Percentiles rank a stretch among this genome's conserved stretches.
Evolutionary conservation across 2,113 vertebrate species (phyloP).

Genomic region (Alethe diademata): DNA sequence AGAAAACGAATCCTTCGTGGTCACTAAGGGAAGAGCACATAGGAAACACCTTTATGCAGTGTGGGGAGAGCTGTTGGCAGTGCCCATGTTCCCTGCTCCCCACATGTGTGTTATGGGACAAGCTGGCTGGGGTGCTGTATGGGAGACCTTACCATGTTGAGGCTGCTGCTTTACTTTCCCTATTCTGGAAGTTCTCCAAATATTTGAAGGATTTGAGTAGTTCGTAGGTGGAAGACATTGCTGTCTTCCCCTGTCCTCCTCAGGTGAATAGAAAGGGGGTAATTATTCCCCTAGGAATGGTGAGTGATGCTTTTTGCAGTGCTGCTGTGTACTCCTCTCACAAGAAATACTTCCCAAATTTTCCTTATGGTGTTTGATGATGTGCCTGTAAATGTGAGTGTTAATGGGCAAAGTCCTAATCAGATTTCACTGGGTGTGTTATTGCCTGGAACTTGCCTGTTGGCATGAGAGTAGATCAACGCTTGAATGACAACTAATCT

Average conservation of each 20-base stretch:
- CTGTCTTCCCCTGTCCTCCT: not conserved
- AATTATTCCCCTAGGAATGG: not conserved
- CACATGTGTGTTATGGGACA: rapidly evolving
- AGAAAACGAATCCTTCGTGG: not conserved
- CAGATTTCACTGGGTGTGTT: not conserved
- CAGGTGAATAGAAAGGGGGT: not conserved
- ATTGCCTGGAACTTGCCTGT: not conserved
- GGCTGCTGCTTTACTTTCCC: not conserved
- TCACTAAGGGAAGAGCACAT: not conserved
- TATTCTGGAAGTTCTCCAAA: not conserved
- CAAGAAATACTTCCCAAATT: not conserved
- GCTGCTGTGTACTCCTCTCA: not conserved
- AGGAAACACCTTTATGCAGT: rapidly evolving
- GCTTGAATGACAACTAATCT: constrained; percentile 14
- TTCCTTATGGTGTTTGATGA: not conserved
- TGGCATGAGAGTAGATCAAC: not conserved
- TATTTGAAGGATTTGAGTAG: not conserved
- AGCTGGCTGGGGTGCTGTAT: not conserved
- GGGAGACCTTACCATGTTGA: not conserved
- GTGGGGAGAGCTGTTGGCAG: rapidly evolving
- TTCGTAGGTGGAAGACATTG: not conserved
- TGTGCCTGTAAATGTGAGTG: not conserved
- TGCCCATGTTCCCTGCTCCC: rapidly evolving
- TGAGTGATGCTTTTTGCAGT: not conserved
- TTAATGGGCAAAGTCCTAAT: not conserved